Base-by-base conservation (phyloP, 2,113 vertebrate genomes). In the Turdus rufiventris region DNA sequence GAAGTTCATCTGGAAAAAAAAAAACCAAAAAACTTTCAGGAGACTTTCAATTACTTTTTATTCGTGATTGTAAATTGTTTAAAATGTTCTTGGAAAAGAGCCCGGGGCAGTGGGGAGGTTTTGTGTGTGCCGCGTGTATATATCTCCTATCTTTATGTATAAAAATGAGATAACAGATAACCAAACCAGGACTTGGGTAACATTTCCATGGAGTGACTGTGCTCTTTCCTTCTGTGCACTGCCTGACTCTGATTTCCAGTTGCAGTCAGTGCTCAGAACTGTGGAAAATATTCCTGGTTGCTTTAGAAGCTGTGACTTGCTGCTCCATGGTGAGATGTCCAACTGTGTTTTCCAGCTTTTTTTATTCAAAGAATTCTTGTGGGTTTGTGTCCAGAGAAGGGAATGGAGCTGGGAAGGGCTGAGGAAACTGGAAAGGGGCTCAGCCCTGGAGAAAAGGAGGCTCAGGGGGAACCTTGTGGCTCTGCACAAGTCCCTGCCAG, bases 1-100 rank as follows among this genome's bases (percentile, higher is more conserved):
- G 51, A 97, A 91, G 76, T 71, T 85, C 68, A 8, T 80, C 53
- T 84, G 93, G 88, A 96, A 80, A 88, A 60, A 16, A 25, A 77
- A 31, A 18, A 34, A 42, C n/a, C n/a, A 73, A 42, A 50, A n/a
- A 34, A 34, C 82, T 96, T 96, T 91, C 48, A 88, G 57, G 78
- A 97, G 67, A 70, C 94, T 96, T 95, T 85, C 79, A 94, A 83
- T 97, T 97, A 84, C 68, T 94, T 91, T 97, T 97, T 88, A 92
- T 97, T 96, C 93, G 84, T 31, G 63, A 88, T 90, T 89, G 92
- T 91, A 88, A 76, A 53, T 91, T 88, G 91, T 89, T 94, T 92
- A 65, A 96, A 96, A 92, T 58, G 38, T 75, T 96, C 63, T 96
- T 96, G 92, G 94, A 58, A 38, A 73, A 70, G 63, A 70, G 91